Evolutionary conservation across 1,140 invertebrate species (phyloP).

Genomic region (Steinernema feltiae): DNA sequence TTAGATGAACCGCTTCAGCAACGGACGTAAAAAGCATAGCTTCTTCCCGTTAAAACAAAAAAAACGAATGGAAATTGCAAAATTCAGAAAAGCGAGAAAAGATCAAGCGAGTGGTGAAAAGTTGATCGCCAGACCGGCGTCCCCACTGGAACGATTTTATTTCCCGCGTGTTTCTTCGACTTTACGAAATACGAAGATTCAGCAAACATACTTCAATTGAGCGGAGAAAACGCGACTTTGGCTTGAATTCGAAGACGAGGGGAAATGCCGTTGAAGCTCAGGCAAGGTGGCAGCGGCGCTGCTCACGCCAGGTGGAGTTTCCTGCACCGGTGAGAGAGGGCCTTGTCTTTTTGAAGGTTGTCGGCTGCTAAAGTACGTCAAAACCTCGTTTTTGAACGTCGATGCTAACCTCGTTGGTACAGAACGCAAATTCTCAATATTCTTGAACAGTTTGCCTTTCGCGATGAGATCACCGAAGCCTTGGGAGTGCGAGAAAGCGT

Average conservation of each 20-base stretch:
- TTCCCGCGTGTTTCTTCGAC: too few relatives aligned
- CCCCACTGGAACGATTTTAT: too few relatives aligned
- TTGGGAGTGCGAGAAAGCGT: slow-evolving; percentile 94
- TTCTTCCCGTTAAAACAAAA: too few relatives aligned
- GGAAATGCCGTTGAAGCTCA: neutral
- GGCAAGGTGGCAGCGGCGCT: neutral
- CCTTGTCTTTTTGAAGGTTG: neutral
- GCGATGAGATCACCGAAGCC: slow-evolving; percentile 96
- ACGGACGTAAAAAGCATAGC: too few relatives aligned
- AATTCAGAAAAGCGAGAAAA: too few relatives aligned
- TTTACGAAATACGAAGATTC: too few relatives aligned
- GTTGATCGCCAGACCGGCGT: too few relatives aligned
- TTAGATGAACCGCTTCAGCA: too few relatives aligned
- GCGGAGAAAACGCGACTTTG: neutral
- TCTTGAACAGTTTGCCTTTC: slow-evolving; percentile 86
- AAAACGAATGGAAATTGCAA: too few relatives aligned
- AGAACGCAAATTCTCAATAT: slow-evolving; percentile 38
- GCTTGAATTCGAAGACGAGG: neutral
- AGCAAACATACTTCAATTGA: too few relatives aligned
- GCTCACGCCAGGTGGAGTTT: neutral
- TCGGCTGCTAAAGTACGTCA: neutral
- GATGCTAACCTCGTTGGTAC: neutral
- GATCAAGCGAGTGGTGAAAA: too few relatives aligned
- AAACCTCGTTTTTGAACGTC: neutral
- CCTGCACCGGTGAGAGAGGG: neutral